Base-by-base conservation (phyloP, 2,888 invertebrate species). In the Sphaeridia pumilis region DNA sequence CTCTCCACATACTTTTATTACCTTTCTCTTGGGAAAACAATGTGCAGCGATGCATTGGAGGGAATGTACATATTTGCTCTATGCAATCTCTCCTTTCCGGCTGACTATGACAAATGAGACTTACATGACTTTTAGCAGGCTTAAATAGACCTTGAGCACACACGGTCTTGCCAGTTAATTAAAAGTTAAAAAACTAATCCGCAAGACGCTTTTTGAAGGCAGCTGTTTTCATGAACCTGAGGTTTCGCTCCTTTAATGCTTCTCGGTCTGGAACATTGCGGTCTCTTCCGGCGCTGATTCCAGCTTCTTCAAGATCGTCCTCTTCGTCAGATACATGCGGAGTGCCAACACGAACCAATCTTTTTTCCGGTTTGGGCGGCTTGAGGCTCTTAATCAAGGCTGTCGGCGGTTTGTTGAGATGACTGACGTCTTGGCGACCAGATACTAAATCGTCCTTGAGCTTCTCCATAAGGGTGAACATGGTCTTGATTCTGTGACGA, bases 401-500 rank as follows among this genome's bases (percentile, higher is more conserved):
- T 44, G 24, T 50, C n/a, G 14, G 20, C 22, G 43, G 28, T 34
- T 20, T 31, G 2, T 4, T 24, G 3, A 26, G 38, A 17, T 34
- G 31, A 25, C 35, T 41, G 2, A 50, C 50, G 12, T 41, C 28
- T 4, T 50, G 44, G 25, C 50, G 17, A 4, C 44, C 44, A 2
- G 4, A 14, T 3, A 43, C 43, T 2, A 50, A 21, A 20, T 50
- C 50, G 2, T 28, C 50, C 25, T 50, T 50, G 14, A 50, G 44
- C 17, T 4, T 24, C 21, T 50, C 50, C 50, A 50, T 50, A 2
- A 50, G 26, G 24, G 5, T 28, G 20, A 28, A 44, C 50, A 50
- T 50, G 5, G 35, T 50, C 27, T 44, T 50, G 50, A 50, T 27
- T 28, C 50, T 43, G 25, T 50, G 50, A 25, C 26, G 43, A 36